Evolutionary conservation across 2,888 invertebrate species (phyloP).

Genomic region (Lycaena phlaeas): DNA sequence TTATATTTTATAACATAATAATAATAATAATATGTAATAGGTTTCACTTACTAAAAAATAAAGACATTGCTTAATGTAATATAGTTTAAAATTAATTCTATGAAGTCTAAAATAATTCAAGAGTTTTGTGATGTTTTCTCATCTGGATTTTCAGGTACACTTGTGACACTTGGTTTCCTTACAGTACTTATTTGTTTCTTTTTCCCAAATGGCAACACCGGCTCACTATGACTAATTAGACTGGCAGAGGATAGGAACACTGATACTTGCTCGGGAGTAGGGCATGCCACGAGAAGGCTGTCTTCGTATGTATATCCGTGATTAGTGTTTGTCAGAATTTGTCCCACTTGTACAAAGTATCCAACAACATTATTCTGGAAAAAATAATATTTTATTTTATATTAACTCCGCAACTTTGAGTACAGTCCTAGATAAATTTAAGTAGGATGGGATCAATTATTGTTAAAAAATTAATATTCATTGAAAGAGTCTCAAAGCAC

Average conservation of each 20-base stretch:
- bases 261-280: slow-evolving; percentile 94
- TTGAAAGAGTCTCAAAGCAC: too few relatives aligned
- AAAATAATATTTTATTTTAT: slow-evolving; percentile 6
- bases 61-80: too few relatives aligned
- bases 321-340: slow-evolving; percentile 78
- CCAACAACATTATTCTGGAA: slow-evolving; percentile 89
- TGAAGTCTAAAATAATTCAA: too few relatives aligned
- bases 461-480: too few relatives aligned
- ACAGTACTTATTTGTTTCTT: slow-evolving; percentile 43
- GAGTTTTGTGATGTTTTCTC: too few relatives aligned
- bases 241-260: slow-evolving; percentile 87
- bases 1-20: too few relatives aligned
- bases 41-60: too few relatives aligned
- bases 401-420: not conserved
- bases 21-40: too few relatives aligned
- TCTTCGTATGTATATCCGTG: slow-evolving; percentile 88
- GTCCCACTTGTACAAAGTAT: slow-evolving; percentile 88
- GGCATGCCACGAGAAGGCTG: slow-evolving; percentile 87
- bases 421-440: too few relatives aligned
- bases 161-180: slow-evolving; percentile 47
- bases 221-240: slow-evolving; percentile 68
- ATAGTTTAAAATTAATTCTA: too few relatives aligned
- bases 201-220: slow-evolving; percentile 57
- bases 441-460: too few relatives aligned
- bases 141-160: slow-evolving; percentile 39